Evolutionary conservation across 2,113 vertebrate genomes (phyloP).

Genomic region (Bubalus kerabau): DNA sequence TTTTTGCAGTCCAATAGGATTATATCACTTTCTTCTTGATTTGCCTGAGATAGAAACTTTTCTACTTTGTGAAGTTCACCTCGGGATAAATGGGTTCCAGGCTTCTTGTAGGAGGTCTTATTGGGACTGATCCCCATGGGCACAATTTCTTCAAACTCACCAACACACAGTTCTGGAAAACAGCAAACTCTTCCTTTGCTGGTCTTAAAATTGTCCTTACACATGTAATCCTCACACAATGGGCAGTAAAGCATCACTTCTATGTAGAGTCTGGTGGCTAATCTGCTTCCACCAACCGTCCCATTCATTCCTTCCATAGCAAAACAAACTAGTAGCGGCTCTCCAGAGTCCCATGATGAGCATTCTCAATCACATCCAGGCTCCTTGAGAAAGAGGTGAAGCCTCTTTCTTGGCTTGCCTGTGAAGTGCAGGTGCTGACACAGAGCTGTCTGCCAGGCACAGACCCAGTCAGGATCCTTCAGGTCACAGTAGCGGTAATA

Average conservation of each 20-base stretch:
- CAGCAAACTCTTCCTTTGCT: slow-evolving; percentile 91
- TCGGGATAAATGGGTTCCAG: slow-evolving; percentile 91
- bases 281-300: slow-evolving; percentile 92
- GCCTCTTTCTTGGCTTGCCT: slow-evolving; percentile 80
- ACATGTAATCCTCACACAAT: slow-evolving; percentile 83
- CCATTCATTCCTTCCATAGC: slow-evolving; percentile 95
- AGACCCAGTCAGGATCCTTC: slow-evolving; percentile 84
- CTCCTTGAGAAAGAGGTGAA: not conserved
- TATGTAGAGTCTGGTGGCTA: slow-evolving; percentile 86
- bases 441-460: slow-evolving; percentile 90
- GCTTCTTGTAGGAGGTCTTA: slow-evolving; percentile 87
- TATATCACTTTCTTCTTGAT: slow-evolving; percentile 81
- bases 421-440: slow-evolving; percentile 90
- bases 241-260: slow-evolving; percentile 90
- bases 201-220: slow-evolving; percentile 91
- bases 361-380: not conserved
- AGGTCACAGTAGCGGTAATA: slow-evolving; percentile 92
- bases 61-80: slow-evolving; percentile 93
- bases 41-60: slow-evolving; percentile 81
- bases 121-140: slow-evolving; percentile 93
- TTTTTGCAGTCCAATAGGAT: slow-evolving; percentile 96
- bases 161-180: slow-evolving; percentile 90
- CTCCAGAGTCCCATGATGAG: not conserved
- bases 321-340: slow-evolving; percentile 80
- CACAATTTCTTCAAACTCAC: slow-evolving; percentile 93